Evolutionary conservation across 1,140 invertebrate species (phyloP).

Genomic region (Holotrichia oblita): DNA sequence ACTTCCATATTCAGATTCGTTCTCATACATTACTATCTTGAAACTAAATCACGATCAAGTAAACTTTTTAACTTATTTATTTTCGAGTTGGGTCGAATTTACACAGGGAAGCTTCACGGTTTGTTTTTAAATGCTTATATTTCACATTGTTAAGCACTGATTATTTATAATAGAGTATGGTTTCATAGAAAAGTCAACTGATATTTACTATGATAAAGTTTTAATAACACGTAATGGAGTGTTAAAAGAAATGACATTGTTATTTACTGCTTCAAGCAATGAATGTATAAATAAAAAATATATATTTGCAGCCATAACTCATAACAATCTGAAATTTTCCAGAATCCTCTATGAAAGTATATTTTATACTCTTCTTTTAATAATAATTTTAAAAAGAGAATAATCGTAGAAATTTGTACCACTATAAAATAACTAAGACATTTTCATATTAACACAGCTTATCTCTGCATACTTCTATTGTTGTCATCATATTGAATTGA

Average conservation of each 20-base stretch:
- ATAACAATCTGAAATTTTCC: background rate
- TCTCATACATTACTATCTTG: background rate
- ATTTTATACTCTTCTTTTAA: no score
- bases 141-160: background rate
- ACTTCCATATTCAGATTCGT: background rate
- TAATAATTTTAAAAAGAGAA: no score
- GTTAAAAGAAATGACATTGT: background rate
- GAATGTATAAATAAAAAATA: background rate
- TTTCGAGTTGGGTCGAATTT: background rate
- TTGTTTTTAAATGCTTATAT: slow-evolving; percentile 2
- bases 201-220: slow-evolving; percentile 1
- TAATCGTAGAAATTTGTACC: no score
- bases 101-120: background rate
- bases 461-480: no score
- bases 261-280: background rate
- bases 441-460: no score
- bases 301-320: no score
- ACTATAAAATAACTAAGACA: no score
- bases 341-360: background rate
- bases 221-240: background rate
- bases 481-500: no score
- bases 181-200: background rate
- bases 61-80: background rate
- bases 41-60: background rate
- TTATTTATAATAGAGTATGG: slow-evolving; percentile 10